phyloP scores from a whole-genome alignment of 2,888 invertebrate species.

The Odontothrips loti region DNA sequence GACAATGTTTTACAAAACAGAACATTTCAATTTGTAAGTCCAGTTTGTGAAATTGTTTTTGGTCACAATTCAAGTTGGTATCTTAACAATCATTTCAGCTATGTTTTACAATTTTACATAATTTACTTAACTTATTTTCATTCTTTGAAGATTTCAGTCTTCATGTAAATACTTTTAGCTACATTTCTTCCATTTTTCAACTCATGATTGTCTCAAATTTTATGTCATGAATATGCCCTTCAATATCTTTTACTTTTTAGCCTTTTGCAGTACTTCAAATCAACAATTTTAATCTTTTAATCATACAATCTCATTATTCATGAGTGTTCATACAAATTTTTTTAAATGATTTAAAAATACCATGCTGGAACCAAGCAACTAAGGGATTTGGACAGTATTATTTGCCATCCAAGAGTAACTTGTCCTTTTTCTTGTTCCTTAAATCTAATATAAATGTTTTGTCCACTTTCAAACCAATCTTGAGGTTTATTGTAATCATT shows the following conservation, averaged over 20 bases:
- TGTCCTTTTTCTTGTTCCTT: slow-evolving; percentile 15
- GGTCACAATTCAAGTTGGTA: neutral
- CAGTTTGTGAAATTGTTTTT: neutral
- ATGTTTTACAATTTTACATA: neutral
- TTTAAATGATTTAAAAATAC: too few species aligned
- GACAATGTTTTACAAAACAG: neutral
- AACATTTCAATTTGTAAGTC: neutral
- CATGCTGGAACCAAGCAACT: too few species aligned
- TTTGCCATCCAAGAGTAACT: neutral
- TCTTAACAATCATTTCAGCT: neutral
- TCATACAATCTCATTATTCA: too few species aligned
- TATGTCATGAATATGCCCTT: neutral
- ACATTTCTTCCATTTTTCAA: neutral
- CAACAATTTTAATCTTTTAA: too few species aligned
- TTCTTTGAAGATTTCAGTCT: neutral
- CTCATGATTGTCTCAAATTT: neutral
- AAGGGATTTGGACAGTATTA: too few species aligned
- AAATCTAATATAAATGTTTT: neutral
- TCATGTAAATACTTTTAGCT: neutral
- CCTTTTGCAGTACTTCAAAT: too few species aligned
- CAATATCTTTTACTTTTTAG: neutral
- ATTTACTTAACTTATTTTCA: neutral
- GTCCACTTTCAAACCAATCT: neutral
- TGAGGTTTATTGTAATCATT: neutral
- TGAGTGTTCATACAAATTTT: too few species aligned